Base-by-base conservation (phyloP, 1,140 invertebrate species). In the Pristionchus pacificus region DNA sequence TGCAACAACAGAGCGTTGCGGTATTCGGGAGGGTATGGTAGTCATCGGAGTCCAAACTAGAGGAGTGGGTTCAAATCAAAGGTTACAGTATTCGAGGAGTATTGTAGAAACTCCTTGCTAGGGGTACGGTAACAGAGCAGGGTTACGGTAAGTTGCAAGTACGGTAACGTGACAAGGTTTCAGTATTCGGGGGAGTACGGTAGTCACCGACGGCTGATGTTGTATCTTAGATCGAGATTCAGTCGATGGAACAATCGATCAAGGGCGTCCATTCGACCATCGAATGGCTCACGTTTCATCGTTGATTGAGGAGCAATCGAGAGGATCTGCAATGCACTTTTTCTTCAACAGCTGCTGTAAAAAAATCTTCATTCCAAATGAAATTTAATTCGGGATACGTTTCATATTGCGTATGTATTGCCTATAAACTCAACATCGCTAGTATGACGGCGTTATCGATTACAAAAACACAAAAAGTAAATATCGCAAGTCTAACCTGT, bases 401-500 rank as follows among this genome's bases (percentile, higher is more conserved):
- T n/a, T n/a, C n/a, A 49, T 49, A 49, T 10, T 49, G 38, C 6
- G 38, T 49, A 49, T 49, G 6, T 10, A 6, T 49, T 49, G n/a
- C n/a, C 19, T 49, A 49, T 10, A 49, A 49, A 19, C 19, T 19
- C 38, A 19, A 49, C 38, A 49, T 6, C 19, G 38, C 6, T 49
- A 10, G 38, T n/a, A n/a, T n/a, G n/a, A n/a, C n/a, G n/a, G n/a
- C n/a, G n/a, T n/a, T n/a, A n/a, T n/a, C n/a, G n/a, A n/a, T n/a
- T n/a, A n/a, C n/a, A n/a, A n/a, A n/a, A n/a, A n/a, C n/a, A n/a
- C n/a, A n/a, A n/a, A n/a, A n/a, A n/a, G n/a, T n/a, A n/a, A n/a
- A n/a, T n/a, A n/a, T n/a, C n/a, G n/a, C n/a, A n/a, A n/a, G 38
- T 49, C 38, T 49, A 49, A 49, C 38, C 38, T 49, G 38, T 49